These are phyloP conservation scores for Montipora capitata DNA, from an alignment of 92 coral and sea anemone species.

Conservation along the genomic window DNA sequence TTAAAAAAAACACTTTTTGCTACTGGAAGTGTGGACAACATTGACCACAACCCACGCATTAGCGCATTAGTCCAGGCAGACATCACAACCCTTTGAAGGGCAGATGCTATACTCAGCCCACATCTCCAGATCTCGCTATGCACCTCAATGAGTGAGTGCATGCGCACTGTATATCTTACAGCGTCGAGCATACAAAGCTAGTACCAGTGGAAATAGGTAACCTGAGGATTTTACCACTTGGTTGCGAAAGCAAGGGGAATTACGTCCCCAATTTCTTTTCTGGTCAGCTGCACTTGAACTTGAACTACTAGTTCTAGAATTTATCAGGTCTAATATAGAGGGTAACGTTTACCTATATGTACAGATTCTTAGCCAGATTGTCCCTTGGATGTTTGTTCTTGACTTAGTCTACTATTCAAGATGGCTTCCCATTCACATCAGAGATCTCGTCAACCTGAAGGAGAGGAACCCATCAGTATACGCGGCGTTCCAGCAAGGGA, in stretches of 20 bases:
- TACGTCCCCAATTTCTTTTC: slow-evolving; percentile 21
- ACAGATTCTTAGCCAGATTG: slow-evolving; percentile 40
- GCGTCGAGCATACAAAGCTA: too few species aligned
- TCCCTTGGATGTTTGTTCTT: slow-evolving; percentile 66
- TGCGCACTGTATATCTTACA: too few species aligned
- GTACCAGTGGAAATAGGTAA: slow-evolving; percentile 34
- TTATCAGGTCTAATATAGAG: background rate
- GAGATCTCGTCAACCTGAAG: slow-evolving; percentile 41
- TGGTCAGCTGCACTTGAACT: slow-evolving; percentile 27
- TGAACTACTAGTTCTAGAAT: too few species aligned
- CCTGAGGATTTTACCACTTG: slow-evolving; percentile 19
- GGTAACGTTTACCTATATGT: slow-evolving; percentile 42
- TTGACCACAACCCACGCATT: slow-evolving; percentile 70
- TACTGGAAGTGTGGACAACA: background rate
- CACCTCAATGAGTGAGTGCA: slow-evolving; percentile 24
- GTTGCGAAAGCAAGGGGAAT: slow-evolving; percentile 14
- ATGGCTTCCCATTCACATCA: slow-evolving; percentile 54
- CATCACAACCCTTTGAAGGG: slow-evolving; percentile 67
- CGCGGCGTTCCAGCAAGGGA: slow-evolving; percentile 39
- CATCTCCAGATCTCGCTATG: slow-evolving; percentile 57
- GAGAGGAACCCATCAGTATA: slow-evolving; percentile 37
- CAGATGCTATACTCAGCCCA: slow-evolving; percentile 51
- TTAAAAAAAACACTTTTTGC: too few species aligned
- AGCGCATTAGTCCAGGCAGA: slow-evolving; percentile 45
- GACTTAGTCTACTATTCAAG: slow-evolving; percentile 48